These are phyloP conservation scores for Tichodroma muraria DNA, from an alignment of 2,113 vertebrate genomes.

Conservation along the genomic window DNA sequence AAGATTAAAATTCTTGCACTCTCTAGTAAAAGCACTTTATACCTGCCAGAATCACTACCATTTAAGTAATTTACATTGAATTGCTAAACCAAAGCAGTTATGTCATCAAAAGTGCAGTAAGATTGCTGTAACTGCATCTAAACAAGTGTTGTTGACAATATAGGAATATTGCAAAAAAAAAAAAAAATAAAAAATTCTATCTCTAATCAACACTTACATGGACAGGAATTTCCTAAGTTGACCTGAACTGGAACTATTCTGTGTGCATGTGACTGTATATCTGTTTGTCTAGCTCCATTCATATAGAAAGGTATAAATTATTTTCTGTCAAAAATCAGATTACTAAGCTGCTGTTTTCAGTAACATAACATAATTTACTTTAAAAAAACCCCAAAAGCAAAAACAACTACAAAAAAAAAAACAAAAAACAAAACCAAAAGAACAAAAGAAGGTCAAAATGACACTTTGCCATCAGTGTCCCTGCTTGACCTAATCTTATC, in stretches of 20 bases:
- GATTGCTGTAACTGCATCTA: not conserved
- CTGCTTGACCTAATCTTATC: not conserved
- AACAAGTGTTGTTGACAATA: not conserved
- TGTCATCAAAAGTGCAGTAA: not conserved
- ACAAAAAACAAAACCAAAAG: not conserved
- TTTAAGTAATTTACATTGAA: not conserved
- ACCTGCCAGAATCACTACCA: not conserved
- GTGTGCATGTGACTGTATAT: not conserved
- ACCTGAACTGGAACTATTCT: not conserved
- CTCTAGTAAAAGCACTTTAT: not conserved
- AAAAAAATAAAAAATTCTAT: not conserved
- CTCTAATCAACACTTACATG: not conserved
- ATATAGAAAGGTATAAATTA: not conserved
- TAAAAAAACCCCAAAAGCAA: not conserved
- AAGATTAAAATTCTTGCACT: not conserved
- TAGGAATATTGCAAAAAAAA: not conserved
- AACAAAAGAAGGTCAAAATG: not conserved
- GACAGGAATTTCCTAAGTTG: not conserved
- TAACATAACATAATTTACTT: not conserved
- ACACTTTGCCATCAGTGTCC: not conserved
- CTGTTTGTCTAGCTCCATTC: not conserved
- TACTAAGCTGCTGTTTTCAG: not conserved
- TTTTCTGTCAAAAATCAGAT: not conserved
- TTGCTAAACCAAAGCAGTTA: conserved; percentile 13
- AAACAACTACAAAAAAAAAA: too few species aligned